Base-by-base conservation (phyloP, 1,140 invertebrate species). In the Grapholita molesta region DNA sequence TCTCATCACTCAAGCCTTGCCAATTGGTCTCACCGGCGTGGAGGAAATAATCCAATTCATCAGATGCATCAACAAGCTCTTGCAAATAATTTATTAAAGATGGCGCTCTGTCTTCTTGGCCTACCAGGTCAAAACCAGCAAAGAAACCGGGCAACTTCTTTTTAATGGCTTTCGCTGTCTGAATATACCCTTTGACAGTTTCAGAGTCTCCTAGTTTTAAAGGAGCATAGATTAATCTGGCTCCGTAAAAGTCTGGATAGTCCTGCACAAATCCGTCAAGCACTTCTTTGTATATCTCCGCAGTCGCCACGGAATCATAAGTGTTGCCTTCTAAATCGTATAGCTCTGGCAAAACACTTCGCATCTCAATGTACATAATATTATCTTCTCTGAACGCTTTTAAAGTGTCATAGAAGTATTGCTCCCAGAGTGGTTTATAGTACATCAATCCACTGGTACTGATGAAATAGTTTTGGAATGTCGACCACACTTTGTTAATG, bases 11-110 rank as follows among this genome's bases (percentile, higher is more conserved):
- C 1, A 87, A 84, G 1, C 95, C 95, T 68, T 92, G 94, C 95
- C 95, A 95, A 88, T 96, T 95, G 0, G 97, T 97, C 90, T 97
- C 96, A 23, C 96, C 96, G 0, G 96, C 95, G 78, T 97, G 96
- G 72, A 97, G 97, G 78, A 96, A 97, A 71, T 94, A 95, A 9
- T 94, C 90, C 5, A 97, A 86, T 11, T 85, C 73, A 2, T 93
- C 73, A 0, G 75, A 79, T 21, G 86, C 92, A 42, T 93, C 82
- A 2, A 84, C 76, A 3, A 96, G 73, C 25, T 96, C 83, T 48
- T 92, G 80, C 3, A 95, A 74, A 79, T 95, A 96, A 5, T 94
- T 89, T 21, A 92, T 89, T 0, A 96, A 83, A 0, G 96, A 93
- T 25, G 82, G 74, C 0, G 95, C 95, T 25, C 85, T 73, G 77